These are phyloP conservation scores for Brotula barbata DNA, from an alignment of 2,797 vertebrate species.

Conservation along the genomic window DNA sequence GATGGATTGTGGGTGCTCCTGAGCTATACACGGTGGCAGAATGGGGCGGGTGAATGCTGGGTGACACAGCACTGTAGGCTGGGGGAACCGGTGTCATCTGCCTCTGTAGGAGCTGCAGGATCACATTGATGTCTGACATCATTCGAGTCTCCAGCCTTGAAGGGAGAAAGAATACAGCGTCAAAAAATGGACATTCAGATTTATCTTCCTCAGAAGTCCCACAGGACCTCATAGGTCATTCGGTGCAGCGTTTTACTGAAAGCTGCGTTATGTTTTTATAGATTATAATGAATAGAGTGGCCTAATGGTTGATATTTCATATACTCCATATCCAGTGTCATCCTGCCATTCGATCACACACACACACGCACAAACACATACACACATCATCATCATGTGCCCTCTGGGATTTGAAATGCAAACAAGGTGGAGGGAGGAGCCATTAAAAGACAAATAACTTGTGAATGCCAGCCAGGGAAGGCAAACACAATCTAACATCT, in stretches of 20 bases:
- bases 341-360: not conserved
- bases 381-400: not conserved
- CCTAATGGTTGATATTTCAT: too few species aligned
- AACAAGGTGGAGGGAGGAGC: constrained; percentile 8
- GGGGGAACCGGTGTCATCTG: constrained; percentile 87
- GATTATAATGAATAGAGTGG: too few species aligned
- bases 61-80: constrained; percentile 85
- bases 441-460: not conserved
- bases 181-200: not conserved
- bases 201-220: too few species aligned
- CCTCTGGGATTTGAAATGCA: constrained; percentile 11
- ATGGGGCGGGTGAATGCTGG: constrained; percentile 71
- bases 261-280: not conserved
- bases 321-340: not conserved
- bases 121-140: constrained; percentile 91
- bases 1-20: constrained; percentile 72
- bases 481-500: accelerated
- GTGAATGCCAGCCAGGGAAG: not conserved
- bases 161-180: not conserved
- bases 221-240: too few species aligned
- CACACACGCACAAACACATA: constrained; percentile 3
- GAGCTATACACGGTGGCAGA: constrained; percentile 53
- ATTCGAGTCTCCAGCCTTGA: constrained; percentile 92
- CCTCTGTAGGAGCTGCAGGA: constrained; percentile 94
- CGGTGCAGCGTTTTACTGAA: not conserved